Evolutionary conservation across 2,797 vertebrate genomes (phyloP).

Genomic region (Pachyuromys duprasi): DNA sequence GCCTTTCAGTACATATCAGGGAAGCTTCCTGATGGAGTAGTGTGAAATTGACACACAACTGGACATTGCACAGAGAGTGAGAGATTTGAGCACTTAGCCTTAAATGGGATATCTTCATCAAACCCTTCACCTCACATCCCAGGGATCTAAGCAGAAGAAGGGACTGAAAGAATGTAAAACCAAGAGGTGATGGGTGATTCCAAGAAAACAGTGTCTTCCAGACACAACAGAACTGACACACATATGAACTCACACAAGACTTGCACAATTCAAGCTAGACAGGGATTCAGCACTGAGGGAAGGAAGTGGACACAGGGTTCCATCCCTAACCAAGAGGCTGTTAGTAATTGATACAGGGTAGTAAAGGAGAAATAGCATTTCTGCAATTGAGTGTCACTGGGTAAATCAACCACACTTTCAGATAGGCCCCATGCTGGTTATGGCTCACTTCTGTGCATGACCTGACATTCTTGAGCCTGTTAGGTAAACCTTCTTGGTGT

Average conservation of each 20-base stretch:
- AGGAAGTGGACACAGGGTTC: neutral
- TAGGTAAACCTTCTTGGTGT: neutral
- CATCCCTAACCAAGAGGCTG: neutral
- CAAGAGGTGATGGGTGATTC: neutral
- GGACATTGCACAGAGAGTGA: neutral
- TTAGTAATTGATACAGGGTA: neutral
- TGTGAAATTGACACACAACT: neutral
- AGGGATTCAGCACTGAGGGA: neutral
- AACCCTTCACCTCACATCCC: neutral
- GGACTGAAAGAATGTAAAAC: neutral
- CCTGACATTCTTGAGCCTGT: neutral
- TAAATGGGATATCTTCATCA: neutral
- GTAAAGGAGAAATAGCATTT: neutral
- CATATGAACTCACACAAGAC: neutral
- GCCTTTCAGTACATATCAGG: neutral
- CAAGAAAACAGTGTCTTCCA: neutral
- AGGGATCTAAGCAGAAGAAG: neutral
- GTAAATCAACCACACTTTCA: neutral
- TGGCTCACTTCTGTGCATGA: neutral
- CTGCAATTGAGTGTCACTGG: neutral
- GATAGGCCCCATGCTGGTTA: neutral
- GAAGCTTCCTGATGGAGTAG: neutral
- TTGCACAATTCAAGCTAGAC: neutral
- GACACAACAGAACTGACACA: neutral
- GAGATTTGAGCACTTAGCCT: neutral